Evolutionary conservation across 1,140 invertebrate genomes (phyloP), one percentile per base, ranked within the genome.

Genomic region (Camponotus pennsylvanicus): DNA sequence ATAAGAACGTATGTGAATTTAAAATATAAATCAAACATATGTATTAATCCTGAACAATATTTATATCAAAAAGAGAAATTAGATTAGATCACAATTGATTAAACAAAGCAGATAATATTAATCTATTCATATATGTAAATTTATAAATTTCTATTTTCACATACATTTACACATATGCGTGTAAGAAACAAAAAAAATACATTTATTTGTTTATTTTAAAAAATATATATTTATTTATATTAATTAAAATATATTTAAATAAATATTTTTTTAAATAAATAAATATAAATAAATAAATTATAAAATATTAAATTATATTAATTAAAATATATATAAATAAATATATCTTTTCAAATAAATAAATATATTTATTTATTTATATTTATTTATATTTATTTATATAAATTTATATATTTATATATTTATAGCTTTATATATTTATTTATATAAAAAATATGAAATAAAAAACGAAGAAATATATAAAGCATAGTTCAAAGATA

Each of bases 401-500:
- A 27, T 27, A 27, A 27, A 27, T 27, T 27, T 27, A 27, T 27
- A 27, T 27, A 27, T 27, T 27, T 27, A 27, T 27, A 27, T 27
- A 27, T 27, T 27, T 27, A 27, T 27, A 27, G 27, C 1, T 27
- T 27, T 27, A 27, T 27, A 27, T 27, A 13, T 21, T 0, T 13
- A 15, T 67, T 52, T 45, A 49, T 1, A 42, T 27, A 37, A 69
- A 21, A 79, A 21, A 37, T 34, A n/a, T 3, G 5, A 18, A 57
- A 45, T 85, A 55, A 45, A 3, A 27, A 15, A 5, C 18, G 52
- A 52, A 0, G 2, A 80, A 18, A 69, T 0, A 21, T 0, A 76
- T 21, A 75, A 40, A 21, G 15, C 37, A 59, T 69, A 49, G 27
- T 69, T 67, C n/a, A 27, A 8, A n/a, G 15, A 85, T 90, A 52